Conservation (phyloP, 1,140 invertebrate species). For the Eriocheir sinensis region DNA sequence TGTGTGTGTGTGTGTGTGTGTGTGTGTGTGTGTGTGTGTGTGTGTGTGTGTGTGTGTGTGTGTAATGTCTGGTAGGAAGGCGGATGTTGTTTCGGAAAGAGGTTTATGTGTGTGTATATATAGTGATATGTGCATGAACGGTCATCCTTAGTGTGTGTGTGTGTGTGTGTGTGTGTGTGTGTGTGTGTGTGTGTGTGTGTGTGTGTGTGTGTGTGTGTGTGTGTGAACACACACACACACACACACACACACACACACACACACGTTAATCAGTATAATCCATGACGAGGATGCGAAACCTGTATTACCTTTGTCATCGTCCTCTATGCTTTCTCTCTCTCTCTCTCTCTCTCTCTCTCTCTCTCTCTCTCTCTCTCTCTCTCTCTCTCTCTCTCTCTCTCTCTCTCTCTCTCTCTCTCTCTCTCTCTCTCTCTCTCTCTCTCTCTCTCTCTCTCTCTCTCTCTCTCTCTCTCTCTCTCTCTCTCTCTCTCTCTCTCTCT, state of each 20-base stretch:
- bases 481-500: slow-evolving; percentile 11
- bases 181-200: slow-evolving; percentile 15
- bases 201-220: slow-evolving; percentile 14
- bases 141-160: not conserved
- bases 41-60: too few species aligned
- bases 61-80: not conserved
- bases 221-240: not conserved
- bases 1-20: too few species aligned
- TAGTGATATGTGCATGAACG: not conserved
- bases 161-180: slow-evolving; percentile 22
- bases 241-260: slow-evolving; percentile 22
- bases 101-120: too few species aligned
- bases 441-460: not conserved
- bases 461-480: slow-evolving; percentile 25
- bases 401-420: not conserved
- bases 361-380: slow-evolving; percentile 34
- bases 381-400: slow-evolving; percentile 27
- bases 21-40: too few species aligned
- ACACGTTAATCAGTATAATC: slow-evolving; percentile 4
- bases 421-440: not conserved
- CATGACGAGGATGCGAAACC: not conserved
- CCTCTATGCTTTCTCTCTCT: not conserved
- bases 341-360: slow-evolving; percentile 3
- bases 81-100: slow-evolving; percentile 23
- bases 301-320: not conserved